Evolutionary conservation across 2,888 invertebrate species (phyloP), one percentile per base, ranked within the genome.

Genomic region (Dorcus hopei): DNA sequence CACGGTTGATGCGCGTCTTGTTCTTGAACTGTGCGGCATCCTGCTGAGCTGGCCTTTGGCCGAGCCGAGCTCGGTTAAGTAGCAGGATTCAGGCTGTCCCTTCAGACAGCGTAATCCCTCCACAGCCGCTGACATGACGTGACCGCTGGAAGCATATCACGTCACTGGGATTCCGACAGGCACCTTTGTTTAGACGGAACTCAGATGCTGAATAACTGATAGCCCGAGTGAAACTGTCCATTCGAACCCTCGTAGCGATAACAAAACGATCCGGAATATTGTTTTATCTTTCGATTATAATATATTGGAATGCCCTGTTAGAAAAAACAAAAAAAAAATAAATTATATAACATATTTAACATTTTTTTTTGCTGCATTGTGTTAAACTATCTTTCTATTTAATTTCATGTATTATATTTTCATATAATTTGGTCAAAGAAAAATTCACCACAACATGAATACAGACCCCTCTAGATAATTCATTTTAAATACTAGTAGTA

Each of bases 51-150:
- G 57, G 59, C 59, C 61, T 58, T 61, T 62, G 59, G 56, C 53
- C 61, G 55, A 39, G 52, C 58, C 50, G 51, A 48, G 52, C 48
- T 54, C 59, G 67, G 62, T 60, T 69, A 71, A 71, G 68, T 70
- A 68, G 71, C 68, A 64, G 71, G 71, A 71, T 71, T 67, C 62
- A 56, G 62, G 59, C 68, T 66, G 69, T 69, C 69, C 65, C 61
- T 60, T 56, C 64, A 67, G 74, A 74, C 73, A 70, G 72, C 58
- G 68, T 74, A 74, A 76, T 75, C 75, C 73, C 66, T 67, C 64
- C 67, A 64, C 67, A 67, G 72, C 68, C 73, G 73, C 70, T 70
- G 73, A 75, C 73, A 68, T 74, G 74, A 75, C 58, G 50, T 63
- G 65, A 62, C 74, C 73, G 73, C 73, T 71, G 68, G 69, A 66